Conservation (phyloP, 2,113 vertebrate genomes). For the Isurus oxyrinchus region DNA sequence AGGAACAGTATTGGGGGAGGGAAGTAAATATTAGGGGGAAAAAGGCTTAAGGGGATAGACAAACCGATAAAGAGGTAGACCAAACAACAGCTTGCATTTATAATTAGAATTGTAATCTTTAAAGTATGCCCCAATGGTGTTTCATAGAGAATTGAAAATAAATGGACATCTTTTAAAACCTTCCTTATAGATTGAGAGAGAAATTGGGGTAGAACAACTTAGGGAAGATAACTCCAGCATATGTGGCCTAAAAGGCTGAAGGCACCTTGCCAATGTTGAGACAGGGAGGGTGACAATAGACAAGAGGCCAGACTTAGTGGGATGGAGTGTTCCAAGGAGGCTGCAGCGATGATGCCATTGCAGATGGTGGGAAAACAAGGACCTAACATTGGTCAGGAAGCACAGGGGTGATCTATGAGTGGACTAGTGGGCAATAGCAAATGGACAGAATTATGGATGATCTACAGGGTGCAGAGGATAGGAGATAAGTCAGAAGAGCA, state of each 20-base stretch:
- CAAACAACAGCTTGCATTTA: not conserved
- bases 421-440: not conserved
- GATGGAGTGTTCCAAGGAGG: not conserved
- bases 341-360: not conserved
- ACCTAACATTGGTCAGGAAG: not conserved
- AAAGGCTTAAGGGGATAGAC: not conserved
- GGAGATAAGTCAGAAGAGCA: no score
- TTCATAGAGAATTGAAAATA: not conserved
- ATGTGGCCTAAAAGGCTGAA: not conserved
- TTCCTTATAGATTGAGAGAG: no score
- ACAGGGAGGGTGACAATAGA: not conserved
- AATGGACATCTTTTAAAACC: no score
- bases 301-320: not conserved
- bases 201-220: not conserved
- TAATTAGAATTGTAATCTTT: not conserved
- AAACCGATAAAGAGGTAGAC: not conserved
- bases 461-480: not conserved
- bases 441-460: not conserved
- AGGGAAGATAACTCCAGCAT: not conserved
- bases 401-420: not conserved
- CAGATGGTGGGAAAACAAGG: not conserved
- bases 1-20: not conserved
- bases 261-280: not conserved
- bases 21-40: not conserved
- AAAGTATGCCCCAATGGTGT: not conserved